phyloP scores from a whole-genome alignment of 2,113 vertebrate genomes.

The Pluvianellus socialis region DNA sequence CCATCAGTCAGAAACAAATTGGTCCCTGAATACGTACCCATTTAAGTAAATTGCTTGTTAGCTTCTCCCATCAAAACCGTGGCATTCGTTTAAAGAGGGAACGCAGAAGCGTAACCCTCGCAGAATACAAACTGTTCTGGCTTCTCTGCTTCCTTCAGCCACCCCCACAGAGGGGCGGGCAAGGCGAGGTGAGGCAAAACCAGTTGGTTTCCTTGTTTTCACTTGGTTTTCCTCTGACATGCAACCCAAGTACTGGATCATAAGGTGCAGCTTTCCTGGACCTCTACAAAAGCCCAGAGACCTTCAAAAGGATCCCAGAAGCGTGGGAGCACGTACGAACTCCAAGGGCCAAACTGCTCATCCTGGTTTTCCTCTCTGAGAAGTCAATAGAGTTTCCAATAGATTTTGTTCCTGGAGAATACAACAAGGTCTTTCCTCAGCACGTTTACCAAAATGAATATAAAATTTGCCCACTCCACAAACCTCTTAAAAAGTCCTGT shows the following conservation, averaged over 20 bases:
- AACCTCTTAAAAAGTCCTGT: not conserved
- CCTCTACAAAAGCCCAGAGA: not conserved
- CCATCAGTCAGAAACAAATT: slow-evolving; percentile 46
- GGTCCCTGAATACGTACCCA: not conserved
- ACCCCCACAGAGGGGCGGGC: not conserved
- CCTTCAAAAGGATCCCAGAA: not conserved
- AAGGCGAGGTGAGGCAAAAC: not conserved
- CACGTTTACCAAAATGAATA: not conserved
- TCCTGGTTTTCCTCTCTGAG: not conserved
- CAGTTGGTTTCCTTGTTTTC: not conserved
- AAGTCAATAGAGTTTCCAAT: not conserved
- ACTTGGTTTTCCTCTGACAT: not conserved
- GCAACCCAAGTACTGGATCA: not conserved
- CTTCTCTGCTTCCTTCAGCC: not conserved
- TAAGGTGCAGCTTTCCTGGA: not conserved
- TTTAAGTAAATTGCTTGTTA: slow-evolving; percentile 36
- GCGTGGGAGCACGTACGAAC: not conserved
- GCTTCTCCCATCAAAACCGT: not conserved
- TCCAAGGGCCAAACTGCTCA: not conserved
- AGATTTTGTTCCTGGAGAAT: not conserved
- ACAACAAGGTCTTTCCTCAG: not conserved
- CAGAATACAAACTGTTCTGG: not conserved
- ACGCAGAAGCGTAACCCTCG: accelerated
- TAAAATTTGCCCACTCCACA: not conserved
- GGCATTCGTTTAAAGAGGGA: not conserved